Evolutionary conservation across 1,140 invertebrate species (phyloP), one percentile per base, ranked within the genome.

Genomic region (Lutraria rhynchaena): DNA sequence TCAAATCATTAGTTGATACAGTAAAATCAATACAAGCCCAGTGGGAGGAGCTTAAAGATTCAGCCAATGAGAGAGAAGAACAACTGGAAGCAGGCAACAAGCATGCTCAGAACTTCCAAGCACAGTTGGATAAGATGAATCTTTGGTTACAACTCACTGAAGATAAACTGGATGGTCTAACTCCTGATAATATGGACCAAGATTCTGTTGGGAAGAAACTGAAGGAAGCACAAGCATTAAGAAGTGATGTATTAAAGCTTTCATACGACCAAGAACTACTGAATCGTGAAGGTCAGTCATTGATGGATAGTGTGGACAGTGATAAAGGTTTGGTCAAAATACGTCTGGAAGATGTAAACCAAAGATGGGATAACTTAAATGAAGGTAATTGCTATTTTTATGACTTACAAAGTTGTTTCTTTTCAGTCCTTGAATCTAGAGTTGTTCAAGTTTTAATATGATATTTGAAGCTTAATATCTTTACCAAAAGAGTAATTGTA

Each of bases 251-350:
- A 3, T 90, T 97, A 95, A 96, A 97, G 89, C 96, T 96, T 83
- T 96, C 96, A 60, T 97, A 96, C 13, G 98, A 99, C 92, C 98
- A 96, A 89, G 97, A 99, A 86, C 96, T 96, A 96, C 80, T 95
- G 95, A 89, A 96, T 95, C 0, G 93, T 96, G 88, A 89, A 2
- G 97, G 97, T 15, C 96, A 98, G 85, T 96, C 96, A 0, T 97
- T 99, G 61, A 89, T 94, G 63, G 94, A 94, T 2, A 94, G 96
- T 67, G 98, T 97, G 83, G 97, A 99, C 88, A 95, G 96, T 69
- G 97, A 98, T 88, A 96, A 98, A 89, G 96, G 98, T 57, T 94
- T 96, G 15, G 96, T 99, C 0, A 95, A 96, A 88, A 95, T 95
- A 37, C 96, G 98, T 89, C 92, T 98, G 1, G 93, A 95, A 70